phyloP scores from a whole-genome alignment of 2,888 invertebrate species.

The Cylloceria caligata region DNA sequence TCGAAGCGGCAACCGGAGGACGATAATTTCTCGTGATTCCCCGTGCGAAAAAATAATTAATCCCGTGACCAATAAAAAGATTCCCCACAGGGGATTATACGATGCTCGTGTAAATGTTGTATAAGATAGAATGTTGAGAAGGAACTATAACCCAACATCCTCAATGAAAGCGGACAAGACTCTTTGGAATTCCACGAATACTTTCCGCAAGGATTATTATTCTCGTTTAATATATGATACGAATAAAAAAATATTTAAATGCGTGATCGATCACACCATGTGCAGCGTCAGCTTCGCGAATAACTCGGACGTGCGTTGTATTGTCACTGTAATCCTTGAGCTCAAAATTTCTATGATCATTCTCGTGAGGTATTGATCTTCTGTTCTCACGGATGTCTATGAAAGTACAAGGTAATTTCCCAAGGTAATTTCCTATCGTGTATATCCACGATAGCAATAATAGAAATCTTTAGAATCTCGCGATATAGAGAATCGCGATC shows the following conservation, averaged over 20 bases:
- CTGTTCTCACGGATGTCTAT: slow-evolving; percentile 7
- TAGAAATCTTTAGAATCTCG: not conserved
- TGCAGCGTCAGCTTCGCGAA: slow-evolving; percentile 22
- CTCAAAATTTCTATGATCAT: slow-evolving; percentile 4
- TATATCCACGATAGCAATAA: not conserved
- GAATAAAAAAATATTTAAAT: slow-evolving; percentile 38
- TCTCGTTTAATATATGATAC: slow-evolving; percentile 71
- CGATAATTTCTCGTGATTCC: slow-evolving; percentile 17
- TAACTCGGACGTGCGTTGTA: slow-evolving; percentile 8
- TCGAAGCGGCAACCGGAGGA: slow-evolving; percentile 22
- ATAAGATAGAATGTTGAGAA: slow-evolving; percentile 39
- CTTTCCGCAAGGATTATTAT: slow-evolving; percentile 70
- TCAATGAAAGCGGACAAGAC: slow-evolving; percentile 34
- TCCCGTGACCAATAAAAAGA: slow-evolving; percentile 65
- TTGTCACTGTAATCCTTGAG: slow-evolving; percentile 2
- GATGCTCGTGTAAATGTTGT: slow-evolving; percentile 3
- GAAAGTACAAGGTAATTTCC: too few relatives aligned
- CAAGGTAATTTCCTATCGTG: too few relatives aligned
- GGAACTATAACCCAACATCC: slow-evolving; percentile 22
- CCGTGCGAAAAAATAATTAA: slow-evolving; percentile 74
- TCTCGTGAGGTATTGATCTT: slow-evolving; percentile 7
- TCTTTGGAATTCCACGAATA: slow-evolving; percentile 62
- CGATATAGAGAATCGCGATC: not conserved
- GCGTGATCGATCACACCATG: slow-evolving; percentile 69
- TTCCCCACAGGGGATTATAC: slow-evolving; percentile 61